Evolutionary conservation across 1,140 invertebrate species (phyloP), one percentile per base, ranked within the genome.

Genomic region (Panagrolaimus sp.): DNA sequence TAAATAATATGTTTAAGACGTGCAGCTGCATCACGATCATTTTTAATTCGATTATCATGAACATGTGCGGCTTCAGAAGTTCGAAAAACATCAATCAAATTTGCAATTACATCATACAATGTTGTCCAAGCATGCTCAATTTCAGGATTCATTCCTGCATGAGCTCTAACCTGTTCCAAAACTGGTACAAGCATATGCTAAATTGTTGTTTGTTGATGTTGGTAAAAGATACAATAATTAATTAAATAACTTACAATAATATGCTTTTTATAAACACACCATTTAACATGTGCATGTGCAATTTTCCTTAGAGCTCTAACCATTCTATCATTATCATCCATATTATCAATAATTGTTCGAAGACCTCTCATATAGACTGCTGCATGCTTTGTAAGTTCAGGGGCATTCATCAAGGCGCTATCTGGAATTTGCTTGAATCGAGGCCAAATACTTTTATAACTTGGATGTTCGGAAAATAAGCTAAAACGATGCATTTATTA

Each of bases 361-460:
- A 79, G 46, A 11, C 77, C 77, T 16, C 27, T 53, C 75, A 80
- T 79, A 63, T 79, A 79, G 8, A 78, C 70, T 14, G 31, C 43
- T 45, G 73, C 78, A 65, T 79, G 78, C 31, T 77, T 74, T 38
- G 62, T 43, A 11, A 79, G 69, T 31, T 70, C 68, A 5, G 63
- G 47, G 25, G 77, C 74, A 48, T 63, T 65, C 63, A 80, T 72
- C 5, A 79, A 65, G 31, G 78, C 66, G 4, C 66, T 71, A 57
- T 79, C 77, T 5, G 76, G 69, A 9, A 79, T 71, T 45, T 11
- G 66, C 11, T 71, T 62, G 48, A 79, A 79, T 42, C 78, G 72
- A 3, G 77, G 77, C 77, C 77, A 79, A 16, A 79, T 74, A 48
- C 80, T 68, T 57, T 79, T 79, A 70, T 79, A 80, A 11, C 76